A percentile compares a stretch with the other conserved stretches of the same genome.
These are phyloP conservation scores for Macaria liturata DNA, from an alignment of 2,888 invertebrate genomes.

Conservation along the genomic window DNA sequence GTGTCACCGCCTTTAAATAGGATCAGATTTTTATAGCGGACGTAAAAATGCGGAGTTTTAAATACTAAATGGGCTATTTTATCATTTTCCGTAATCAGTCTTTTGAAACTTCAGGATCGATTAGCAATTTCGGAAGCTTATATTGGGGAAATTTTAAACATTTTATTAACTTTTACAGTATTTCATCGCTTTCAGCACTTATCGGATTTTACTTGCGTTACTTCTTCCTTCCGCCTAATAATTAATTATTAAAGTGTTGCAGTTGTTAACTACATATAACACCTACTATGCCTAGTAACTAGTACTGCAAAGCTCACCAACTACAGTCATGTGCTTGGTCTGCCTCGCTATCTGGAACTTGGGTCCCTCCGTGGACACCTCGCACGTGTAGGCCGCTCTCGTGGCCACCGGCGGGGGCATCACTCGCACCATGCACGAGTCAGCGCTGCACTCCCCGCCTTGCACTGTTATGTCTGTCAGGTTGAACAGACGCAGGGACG, in stretches of 20 bases:
- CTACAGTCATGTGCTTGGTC: constrained; percentile 77
- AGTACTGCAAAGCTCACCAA: constrained; percentile 55
- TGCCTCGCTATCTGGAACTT: constrained; percentile 73
- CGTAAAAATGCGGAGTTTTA: constrained; percentile 29
- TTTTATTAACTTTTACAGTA: no score
- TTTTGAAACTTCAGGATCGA: constrained; percentile 11
- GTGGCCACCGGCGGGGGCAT: constrained; percentile 73
- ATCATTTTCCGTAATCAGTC: constrained; percentile 20
- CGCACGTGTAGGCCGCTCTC: constrained; percentile 71
- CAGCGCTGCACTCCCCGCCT: constrained; percentile 65
- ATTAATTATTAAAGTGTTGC: no score
- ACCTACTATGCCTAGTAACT: no score
- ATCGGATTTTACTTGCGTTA: no score
- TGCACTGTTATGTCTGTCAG: constrained; percentile 72
- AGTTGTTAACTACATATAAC: no score
- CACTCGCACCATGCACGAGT: constrained; percentile 68
- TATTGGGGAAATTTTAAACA: no score
- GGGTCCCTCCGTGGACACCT: constrained; percentile 76
- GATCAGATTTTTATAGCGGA: constrained; percentile 30
- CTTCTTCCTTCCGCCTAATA: no score
- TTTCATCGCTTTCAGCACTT: no score
- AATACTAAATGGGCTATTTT: constrained; percentile 19
- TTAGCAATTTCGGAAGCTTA: constrained; percentile 6
- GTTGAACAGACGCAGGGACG: constrained; percentile 70
- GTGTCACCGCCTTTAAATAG: constrained; percentile 30